A percentile compares a stretch with the other conserved stretches of the same genome.
Conservation (phyloP, 2,797 vertebrate genomes). For the Lepilemur septentrionalis region DNA sequence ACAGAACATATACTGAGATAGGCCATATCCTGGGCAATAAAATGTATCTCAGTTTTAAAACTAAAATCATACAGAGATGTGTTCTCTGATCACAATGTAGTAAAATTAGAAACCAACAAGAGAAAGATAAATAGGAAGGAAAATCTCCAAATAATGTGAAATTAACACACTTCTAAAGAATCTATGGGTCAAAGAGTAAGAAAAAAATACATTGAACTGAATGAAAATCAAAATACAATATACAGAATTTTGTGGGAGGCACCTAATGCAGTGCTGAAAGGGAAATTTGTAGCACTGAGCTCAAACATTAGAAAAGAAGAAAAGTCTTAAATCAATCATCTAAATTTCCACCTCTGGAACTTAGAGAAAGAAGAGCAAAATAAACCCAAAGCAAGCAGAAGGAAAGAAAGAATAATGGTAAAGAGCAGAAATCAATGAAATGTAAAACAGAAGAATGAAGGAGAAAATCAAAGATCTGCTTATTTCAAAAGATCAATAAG, state of each 20-base stretch:
- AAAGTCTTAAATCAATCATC: not conserved
- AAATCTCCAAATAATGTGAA: too few species aligned
- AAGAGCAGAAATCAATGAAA: not conserved
- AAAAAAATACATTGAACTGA: not conserved
- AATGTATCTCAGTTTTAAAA: too few species aligned
- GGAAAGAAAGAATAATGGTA: not conserved
- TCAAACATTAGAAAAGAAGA: not conserved
- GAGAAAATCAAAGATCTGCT: not conserved
- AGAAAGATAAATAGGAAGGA: too few species aligned
- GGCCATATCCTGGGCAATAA: too few species aligned
- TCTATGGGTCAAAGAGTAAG: too few species aligned
- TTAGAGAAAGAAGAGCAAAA: not conserved
- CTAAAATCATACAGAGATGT: too few species aligned
- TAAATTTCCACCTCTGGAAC: not conserved
- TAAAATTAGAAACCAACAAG: too few species aligned
- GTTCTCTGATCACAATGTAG: too few species aligned
- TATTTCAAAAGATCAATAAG: not conserved
- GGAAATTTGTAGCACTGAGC: not conserved
- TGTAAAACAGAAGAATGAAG: not conserved
- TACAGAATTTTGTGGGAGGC: not conserved
- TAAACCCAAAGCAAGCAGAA: not conserved
- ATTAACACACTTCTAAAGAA: too few species aligned
- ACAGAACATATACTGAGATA: too few species aligned
- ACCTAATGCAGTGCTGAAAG: not conserved
- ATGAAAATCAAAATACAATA: not conserved